Evolutionary conservation across 2,888 invertebrate species (phyloP), one percentile per base, ranked within the genome.

Genomic region (Chaetoderma sp.): DNA sequence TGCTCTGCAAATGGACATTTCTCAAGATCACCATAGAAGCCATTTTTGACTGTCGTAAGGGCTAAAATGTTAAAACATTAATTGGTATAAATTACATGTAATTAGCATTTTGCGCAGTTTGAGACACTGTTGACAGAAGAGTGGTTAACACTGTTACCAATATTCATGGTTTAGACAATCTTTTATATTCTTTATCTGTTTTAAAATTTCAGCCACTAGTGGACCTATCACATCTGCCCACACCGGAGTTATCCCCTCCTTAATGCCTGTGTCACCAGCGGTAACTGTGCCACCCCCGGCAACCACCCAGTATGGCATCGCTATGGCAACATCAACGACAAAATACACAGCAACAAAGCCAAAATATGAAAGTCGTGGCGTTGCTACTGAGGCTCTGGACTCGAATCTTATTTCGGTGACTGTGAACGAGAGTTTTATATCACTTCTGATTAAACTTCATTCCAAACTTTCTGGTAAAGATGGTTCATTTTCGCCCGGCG

Each of bases 361-460:
- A 30, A 76, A 75, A 56, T 81, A 71, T 57, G 78, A 80, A 58
- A 73, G 72, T 45, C 68, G 76, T 1, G 79, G 79, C 4, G 74
- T 80, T 52, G 71, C 74, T 8, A 77, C 81, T 21, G 73, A 75
- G 13, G 70, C 69, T 23, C 59, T 68, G 33, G 75, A 73, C 33
- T 67, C 69, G 28, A 67, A 76, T 18, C 75, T 75, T 28, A 64
- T 75, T 13, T 67, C 75, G 33, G 61, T 70, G 6, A 71, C 63
- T 42, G 70, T 87, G 2, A 83, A 84, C 58, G 87, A 88, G 86
- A 96, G 95, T 67, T 93, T 98, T 70, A 91, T 98, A 74, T 95
- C 96, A 0, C 88, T 97, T 57, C 88, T 98, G 47, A 88, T 97
- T 59, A 95, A 94, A 84, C 89, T 96, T 16, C 96, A 98, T 86